Conservation (phyloP, 2,888 invertebrate genomes). For the Leptarthrus brevirostris region DNA sequence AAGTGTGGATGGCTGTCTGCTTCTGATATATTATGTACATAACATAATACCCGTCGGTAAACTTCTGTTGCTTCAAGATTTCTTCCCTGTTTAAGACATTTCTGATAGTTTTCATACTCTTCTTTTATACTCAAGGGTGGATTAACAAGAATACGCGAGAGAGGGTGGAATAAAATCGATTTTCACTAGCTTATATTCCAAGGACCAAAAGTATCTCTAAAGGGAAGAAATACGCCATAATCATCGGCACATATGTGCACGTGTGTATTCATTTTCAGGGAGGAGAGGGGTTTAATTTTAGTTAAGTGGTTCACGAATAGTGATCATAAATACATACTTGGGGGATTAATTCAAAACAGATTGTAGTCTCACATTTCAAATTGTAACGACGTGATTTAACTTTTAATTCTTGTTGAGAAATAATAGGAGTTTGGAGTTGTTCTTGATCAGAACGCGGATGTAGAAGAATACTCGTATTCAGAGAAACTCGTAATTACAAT, state of each 20-base stretch:
- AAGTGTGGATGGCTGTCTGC: no score
- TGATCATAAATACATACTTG: no score
- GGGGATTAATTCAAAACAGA: slow-evolving; percentile 19
- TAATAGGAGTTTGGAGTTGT: no score
- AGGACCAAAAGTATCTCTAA: not conserved
- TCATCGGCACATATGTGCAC: not conserved
- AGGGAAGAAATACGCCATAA: not conserved
- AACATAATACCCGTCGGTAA: no score
- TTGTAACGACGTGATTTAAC: no score
- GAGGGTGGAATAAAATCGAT: slow-evolving; percentile 19
- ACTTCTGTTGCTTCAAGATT: slow-evolving; percentile 8
- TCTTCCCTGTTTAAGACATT: not conserved
- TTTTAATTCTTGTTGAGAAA: no score
- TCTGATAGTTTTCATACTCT: slow-evolving; percentile 6
- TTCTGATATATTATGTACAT: no score
- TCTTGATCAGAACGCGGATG: no score
- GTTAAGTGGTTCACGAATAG: not conserved
- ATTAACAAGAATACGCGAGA: not conserved
- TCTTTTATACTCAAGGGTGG: slow-evolving; percentile 8
- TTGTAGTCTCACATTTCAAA: not conserved
- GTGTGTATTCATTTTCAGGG: not conserved
- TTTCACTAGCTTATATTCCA: slow-evolving; percentile 16
- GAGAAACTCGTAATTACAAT: no score
- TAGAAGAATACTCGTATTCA: no score
- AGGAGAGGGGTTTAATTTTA: not conserved